A percentile compares a stretch with the other conserved stretches of the same genome.
Evolutionary conservation across 2,888 invertebrate species (phyloP).

Genomic region (Eupelmus urozonus): DNA sequence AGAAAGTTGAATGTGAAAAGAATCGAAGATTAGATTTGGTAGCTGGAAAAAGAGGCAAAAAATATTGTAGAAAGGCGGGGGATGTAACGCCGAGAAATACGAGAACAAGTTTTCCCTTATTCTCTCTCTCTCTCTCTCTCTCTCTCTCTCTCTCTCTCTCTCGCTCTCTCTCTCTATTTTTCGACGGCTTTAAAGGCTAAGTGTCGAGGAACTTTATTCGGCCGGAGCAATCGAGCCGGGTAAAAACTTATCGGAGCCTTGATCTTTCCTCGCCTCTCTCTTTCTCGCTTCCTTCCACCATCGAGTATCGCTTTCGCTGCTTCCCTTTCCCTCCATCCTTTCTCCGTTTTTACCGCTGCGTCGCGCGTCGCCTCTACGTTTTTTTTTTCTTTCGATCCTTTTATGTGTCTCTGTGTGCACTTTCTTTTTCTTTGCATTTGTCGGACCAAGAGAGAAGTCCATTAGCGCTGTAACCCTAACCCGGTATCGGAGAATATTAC

Average conservation of each 20-base stretch:
- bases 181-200: constrained; percentile 40
- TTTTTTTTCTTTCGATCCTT: constrained; percentile 24
- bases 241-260: constrained; percentile 48
- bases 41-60: constrained; percentile 11
- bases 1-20: not conserved
- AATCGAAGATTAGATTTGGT: constrained; percentile 29
- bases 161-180: constrained; percentile 20
- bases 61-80: constrained; percentile 2
- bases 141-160: not conserved
- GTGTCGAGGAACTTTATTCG: constrained; percentile 52
- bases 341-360: constrained; percentile 9
- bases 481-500: constrained; percentile 10
- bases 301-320: constrained; percentile 45
- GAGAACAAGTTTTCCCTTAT: constrained; percentile 23
- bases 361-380: constrained; percentile 17
- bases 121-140: not conserved
- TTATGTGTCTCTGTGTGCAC: not conserved
- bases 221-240: constrained; percentile 45
- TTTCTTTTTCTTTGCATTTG: constrained; percentile 22
- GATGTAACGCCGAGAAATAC: constrained; percentile 10
- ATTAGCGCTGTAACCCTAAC: constrained; percentile 53
- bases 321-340: constrained; percentile 15
- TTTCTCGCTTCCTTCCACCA: not conserved
- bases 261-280: constrained; percentile 33
- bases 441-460: constrained; percentile 20